Conservation (phyloP, 2,113 vertebrate genomes). For the Nettapus auritus region DNA sequence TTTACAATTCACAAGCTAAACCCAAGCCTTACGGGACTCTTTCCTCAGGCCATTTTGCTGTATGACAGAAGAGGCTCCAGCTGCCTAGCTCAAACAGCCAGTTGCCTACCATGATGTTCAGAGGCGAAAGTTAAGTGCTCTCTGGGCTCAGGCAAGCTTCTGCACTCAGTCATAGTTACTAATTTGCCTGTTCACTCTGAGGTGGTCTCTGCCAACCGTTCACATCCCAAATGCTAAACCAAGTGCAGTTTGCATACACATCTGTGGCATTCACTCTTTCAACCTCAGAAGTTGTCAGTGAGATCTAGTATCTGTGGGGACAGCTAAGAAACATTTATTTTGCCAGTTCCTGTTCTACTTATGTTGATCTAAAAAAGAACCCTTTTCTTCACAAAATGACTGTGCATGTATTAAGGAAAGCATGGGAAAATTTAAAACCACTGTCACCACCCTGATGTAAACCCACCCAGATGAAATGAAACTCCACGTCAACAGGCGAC, state of each 20-base stretch:
- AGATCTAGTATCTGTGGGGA: not conserved
- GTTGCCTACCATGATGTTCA: not conserved
- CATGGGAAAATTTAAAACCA: not conserved
- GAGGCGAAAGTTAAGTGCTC: not conserved
- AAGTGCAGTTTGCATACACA: not conserved
- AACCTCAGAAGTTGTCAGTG: fast-evolving
- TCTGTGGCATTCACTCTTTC: too few species aligned
- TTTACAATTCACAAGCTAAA: not conserved
- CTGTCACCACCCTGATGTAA: not conserved
- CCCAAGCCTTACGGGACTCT: not conserved
- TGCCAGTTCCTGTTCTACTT: not conserved
- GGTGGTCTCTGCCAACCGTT: not conserved
- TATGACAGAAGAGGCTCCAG: not conserved
- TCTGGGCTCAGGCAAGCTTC: slow-evolving; percentile 4
- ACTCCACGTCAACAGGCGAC: not conserved
- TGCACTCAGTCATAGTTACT: not conserved
- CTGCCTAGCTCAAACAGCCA: not conserved
- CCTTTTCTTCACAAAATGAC: not conserved
- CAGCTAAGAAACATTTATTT: not conserved
- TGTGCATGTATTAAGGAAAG: not conserved
- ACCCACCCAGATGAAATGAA: not conserved
- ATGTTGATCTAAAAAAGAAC: not conserved
- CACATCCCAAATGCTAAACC: not conserved
- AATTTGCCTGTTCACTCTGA: not conserved
- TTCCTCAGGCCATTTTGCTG: not conserved